phyloP scores from a whole-genome alignment of 2,797 vertebrate genomes.

The Petrocephalus sullivani region DNA sequence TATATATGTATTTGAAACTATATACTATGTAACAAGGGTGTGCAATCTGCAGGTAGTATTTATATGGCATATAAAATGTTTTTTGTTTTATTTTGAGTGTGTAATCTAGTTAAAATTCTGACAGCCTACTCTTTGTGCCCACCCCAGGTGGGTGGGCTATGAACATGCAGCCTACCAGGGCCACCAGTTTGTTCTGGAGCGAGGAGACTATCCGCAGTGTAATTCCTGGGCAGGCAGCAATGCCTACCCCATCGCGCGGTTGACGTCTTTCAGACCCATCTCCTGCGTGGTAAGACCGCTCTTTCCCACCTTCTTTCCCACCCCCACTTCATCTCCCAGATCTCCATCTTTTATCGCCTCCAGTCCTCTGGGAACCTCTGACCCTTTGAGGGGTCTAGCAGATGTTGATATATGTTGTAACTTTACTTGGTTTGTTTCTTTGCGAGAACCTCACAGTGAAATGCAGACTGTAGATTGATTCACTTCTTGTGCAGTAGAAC shows the following conservation, averaged over 20 bases:
- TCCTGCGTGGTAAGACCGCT: slow-evolving; percentile 79
- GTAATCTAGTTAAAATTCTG: not conserved
- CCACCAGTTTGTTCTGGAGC: slow-evolving; percentile 96
- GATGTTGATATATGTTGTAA: not conserved
- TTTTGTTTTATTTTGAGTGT: not conserved
- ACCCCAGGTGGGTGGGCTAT: slow-evolving; percentile 89
- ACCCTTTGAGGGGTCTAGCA: not conserved
- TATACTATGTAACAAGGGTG: not conserved
- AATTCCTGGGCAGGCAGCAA: slow-evolving; percentile 86
- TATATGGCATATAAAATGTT: not conserved
- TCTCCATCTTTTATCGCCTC: not conserved
- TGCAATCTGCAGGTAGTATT: not conserved
- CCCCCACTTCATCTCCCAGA: not conserved
- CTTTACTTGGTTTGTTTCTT: not conserved
- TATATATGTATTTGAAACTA: not conserved
- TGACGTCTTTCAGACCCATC: slow-evolving; percentile 90
- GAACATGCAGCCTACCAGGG: slow-evolving; percentile 92
- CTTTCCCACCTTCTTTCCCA: slow-evolving; percentile 62
- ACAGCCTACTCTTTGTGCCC: not conserved
- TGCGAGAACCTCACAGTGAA: not conserved
- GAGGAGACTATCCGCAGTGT: slow-evolving; percentile 93
- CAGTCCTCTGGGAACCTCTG: not conserved
- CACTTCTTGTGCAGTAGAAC: not conserved
- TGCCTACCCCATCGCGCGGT: slow-evolving; percentile 79
- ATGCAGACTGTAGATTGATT: not conserved